Base-by-base conservation (phyloP, 2,113 vertebrate species). In the Zeus faber region DNA sequence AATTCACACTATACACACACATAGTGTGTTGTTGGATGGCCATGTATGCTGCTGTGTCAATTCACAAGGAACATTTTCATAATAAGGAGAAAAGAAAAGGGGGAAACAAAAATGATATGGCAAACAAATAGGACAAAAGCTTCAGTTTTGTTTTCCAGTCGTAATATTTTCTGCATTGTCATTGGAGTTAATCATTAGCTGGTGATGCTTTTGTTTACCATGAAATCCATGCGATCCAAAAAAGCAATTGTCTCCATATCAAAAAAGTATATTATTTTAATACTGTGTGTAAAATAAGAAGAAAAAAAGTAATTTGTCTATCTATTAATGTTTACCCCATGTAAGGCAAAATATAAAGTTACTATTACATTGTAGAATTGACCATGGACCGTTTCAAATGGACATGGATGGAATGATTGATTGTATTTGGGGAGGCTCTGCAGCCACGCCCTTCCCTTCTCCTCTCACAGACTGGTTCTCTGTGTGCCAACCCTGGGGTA, bases 291-390 rank as follows among this genome's bases (percentile, higher is more conserved):
- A 37, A 37, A 14, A 37, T 37, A 37, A 37, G 6, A 37, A 82
- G 89, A 87, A 84, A 84, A 78, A 86, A 88, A 49, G 65, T 57
- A 79, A 78, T 29, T 80, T 77, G 74, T 87, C 77, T 89, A 89
- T 89, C 83, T 89, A 84, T 87, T 85, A 88, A 87, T 91, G 89
- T 90, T 85, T 84, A 84, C 80, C 77, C 54, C 65, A 4, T 37
- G n/a, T 89, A 85, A 84, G 77, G 80, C 77, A 80, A 76, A 57
- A 77, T 82, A 75, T 86, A 85, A 87, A 83, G 77, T 81, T 75
- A 72, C 61, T 82, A 72, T 85, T 73, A 82, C 83, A 86, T 86
- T 87, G 80, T 89, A 83, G 64, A 77, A 76, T 61, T 64, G 66
- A 83, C 70, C 72, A 62, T 72, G 50, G 69, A 77, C 72, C 79